phyloP scores from a whole-genome alignment of 2,797 vertebrate genomes.

The Darevskia mixta region DNA sequence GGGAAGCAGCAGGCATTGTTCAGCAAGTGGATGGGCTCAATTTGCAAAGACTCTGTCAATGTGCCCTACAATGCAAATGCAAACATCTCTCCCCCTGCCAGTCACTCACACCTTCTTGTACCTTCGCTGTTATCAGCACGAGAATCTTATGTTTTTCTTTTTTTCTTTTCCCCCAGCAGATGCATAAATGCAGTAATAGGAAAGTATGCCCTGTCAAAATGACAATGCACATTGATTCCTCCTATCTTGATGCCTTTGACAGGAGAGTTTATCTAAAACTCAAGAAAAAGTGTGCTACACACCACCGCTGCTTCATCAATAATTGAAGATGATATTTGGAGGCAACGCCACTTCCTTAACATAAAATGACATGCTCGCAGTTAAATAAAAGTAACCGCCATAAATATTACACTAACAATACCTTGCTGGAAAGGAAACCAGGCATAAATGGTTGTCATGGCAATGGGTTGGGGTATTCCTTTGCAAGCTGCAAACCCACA shows the following conservation, averaged over 20 bases:
- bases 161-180: constrained; percentile 49
- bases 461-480: constrained; percentile 2
- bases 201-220: constrained; percentile 50
- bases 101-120: constrained; percentile 22
- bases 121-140: constrained; percentile 42
- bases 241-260: constrained; percentile 65
- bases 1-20: neutral
- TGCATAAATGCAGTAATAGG: constrained; percentile 45
- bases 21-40: constrained; percentile 3
- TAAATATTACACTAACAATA: constrained; percentile 49
- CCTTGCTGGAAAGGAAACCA: constrained; percentile 33
- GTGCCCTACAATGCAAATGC: constrained; percentile 33
- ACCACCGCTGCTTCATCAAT: constrained; percentile 60
- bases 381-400: constrained; percentile 45
- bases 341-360: constrained; percentile 5
- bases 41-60: constrained; percentile 24
- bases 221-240: constrained; percentile 38
- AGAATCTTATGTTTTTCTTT: constrained; percentile 42
- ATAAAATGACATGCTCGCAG: constrained; percentile 38
- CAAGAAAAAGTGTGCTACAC: constrained; percentile 52
- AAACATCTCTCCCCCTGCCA: neutral
- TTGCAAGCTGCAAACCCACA: neutral
- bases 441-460: constrained; percentile 46
- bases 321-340: constrained; percentile 51
- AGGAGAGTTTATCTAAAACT: constrained; percentile 59